Conservation (phyloP, 2,113 vertebrate species). For the Neoarius graeffei region DNA sequence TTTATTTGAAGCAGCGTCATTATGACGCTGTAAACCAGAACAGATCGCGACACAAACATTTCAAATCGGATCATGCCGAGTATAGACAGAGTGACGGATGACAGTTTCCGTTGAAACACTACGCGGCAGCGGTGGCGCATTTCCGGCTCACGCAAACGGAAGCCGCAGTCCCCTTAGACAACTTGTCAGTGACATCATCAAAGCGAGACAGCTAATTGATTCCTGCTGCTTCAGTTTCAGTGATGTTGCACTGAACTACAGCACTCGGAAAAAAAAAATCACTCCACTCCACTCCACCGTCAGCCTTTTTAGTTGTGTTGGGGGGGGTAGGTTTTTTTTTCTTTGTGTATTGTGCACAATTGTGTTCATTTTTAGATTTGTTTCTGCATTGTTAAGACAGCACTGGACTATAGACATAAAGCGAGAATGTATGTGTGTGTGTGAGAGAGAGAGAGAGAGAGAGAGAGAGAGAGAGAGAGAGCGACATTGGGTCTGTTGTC, state of each 20-base stretch:
- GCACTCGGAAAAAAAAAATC: background rate
- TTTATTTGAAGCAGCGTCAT: background rate
- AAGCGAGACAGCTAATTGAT: constrained; percentile 76
- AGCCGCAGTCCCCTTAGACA: constrained; percentile 67
- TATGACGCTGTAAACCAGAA: background rate
- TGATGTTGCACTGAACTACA: background rate
- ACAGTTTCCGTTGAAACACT: constrained; percentile 30
- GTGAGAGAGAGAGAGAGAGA: constrained; percentile 6
- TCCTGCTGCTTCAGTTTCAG: constrained; percentile 68
- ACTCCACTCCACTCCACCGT: background rate
- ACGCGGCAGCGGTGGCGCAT: constrained; percentile 52
- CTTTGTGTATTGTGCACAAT: constrained; percentile 15
- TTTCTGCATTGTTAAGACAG: constrained; percentile 1
- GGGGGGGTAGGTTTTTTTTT: background rate
- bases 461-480: background rate
- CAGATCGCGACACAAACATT: background rate
- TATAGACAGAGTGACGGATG: constrained; percentile 27
- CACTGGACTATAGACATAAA: background rate
- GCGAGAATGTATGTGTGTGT: background rate
- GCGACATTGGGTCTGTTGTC: constrained; percentile 35
- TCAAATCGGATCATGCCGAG: background rate
- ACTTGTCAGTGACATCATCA: constrained; percentile 79
- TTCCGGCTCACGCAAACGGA: constrained; percentile 68
- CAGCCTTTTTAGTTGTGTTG: constrained; percentile 20
- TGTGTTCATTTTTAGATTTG: constrained; percentile 1